Base-by-base conservation (phyloP, 2,888 invertebrate genomes). In the Acrobasis repandana region DNA sequence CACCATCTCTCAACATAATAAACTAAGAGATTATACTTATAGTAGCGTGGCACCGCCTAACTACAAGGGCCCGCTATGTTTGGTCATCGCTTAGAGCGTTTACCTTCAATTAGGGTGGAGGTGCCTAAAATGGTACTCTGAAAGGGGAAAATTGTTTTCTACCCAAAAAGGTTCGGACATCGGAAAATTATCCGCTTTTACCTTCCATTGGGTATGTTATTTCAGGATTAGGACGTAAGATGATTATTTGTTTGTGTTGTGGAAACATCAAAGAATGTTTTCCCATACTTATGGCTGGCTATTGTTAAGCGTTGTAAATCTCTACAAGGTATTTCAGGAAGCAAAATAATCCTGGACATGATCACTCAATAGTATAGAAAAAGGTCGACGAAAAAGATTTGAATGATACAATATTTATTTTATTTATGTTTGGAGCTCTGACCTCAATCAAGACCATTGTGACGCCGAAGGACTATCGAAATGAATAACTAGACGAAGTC, bases 21-120 rank as follows among this genome's bases (percentile, higher is more conserved):
- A 59, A 38, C 15, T 9, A 51, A 28, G n/a, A 14, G 51, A 51
- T 59, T n/a, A n/a, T n/a, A n/a, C n/a, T 4, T 50, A 52, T 51
- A 43, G 15, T 28, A 49, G 38, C 52, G 16, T 33, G 43, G 43
- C 18, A 51, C 43, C 20, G 20, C 48, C 4, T 51, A 33, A 34
- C 16, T 51, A 51, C 46, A 60, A 46, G 60, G 52, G 46, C 15
- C 43, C 36, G 9, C 16, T 72, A 74, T 75, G 73, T 80, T 80
- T 75, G 72, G 68, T 63, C 65, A 68, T 67, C 67, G 74, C 81
- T 75, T 66, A 65, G 69, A 76, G 75, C 78, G 74, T 74, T 82
- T 80, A 80, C 77, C 73, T 75, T 72, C 80, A 83, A 85, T 85
- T 83, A 86, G 77, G 78, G 75, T 71, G 75, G 69, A 78, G 76